Conservation (phyloP, 2,888 invertebrate species). For the Drosophila diplacantha region DNA sequence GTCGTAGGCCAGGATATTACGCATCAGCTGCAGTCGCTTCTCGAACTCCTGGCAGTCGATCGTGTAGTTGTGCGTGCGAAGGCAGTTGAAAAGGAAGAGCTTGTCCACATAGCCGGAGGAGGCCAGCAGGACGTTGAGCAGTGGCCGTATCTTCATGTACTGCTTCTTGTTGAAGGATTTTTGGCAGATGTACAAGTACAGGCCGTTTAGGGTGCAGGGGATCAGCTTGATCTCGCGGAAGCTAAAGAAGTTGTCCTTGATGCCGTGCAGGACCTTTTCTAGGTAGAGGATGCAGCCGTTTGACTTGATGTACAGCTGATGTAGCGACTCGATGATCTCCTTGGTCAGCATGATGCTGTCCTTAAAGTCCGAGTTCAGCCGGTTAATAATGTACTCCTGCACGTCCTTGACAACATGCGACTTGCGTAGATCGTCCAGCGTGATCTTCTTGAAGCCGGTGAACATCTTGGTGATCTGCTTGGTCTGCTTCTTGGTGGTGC, state of each 20-base stretch:
- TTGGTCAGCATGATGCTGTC: conserved; percentile 90
- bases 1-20: conserved; percentile 79
- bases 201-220: conserved; percentile 95
- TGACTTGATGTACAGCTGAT: conserved; percentile 96
- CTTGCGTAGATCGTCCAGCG: conserved; percentile 92
- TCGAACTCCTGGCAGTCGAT: conserved; percentile 90
- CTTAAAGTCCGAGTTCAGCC: conserved; percentile 92
- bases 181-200: conserved; percentile 96
- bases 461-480: conserved; percentile 90
- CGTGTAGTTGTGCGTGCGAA: conserved; percentile 87
- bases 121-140: conserved; percentile 92
- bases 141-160: conserved; percentile 90
- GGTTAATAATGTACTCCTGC: conserved; percentile 94
- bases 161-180: conserved; percentile 92
- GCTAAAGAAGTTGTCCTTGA: conserved; percentile 94
- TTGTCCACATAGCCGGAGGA: conserved; percentile 91
- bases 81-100: conserved; percentile 88
- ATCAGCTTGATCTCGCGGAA: conserved; percentile 94
- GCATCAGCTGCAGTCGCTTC: conserved; percentile 85
- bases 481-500: conserved; percentile 91
- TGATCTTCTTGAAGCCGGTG: conserved; percentile 93
- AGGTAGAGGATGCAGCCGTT: conserved; percentile 94
- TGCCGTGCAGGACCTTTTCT: conserved; percentile 93
- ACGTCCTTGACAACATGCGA: conserved; percentile 95
- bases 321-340: conserved; percentile 95